Evolutionary conservation across 2,797 vertebrate genomes (phyloP).

Genomic region (Takifugu rubripes): DNA sequence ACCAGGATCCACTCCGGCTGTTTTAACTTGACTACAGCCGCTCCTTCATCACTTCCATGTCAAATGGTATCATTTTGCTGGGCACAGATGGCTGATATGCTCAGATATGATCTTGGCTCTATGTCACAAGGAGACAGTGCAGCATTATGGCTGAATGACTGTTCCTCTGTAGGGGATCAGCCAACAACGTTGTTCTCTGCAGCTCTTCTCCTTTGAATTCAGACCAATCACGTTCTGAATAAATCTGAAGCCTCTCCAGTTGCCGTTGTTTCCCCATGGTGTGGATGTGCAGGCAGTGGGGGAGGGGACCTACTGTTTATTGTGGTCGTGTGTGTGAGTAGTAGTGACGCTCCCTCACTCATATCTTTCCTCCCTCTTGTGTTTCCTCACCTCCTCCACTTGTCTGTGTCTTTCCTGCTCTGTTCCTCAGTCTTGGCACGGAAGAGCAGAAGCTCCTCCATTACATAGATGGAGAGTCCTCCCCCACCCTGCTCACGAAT

Average conservation of each 20-base stretch:
- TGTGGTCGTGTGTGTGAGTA: slow-evolving; percentile 40
- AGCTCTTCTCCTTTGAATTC: slow-evolving; percentile 30
- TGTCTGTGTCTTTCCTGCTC: slow-evolving; percentile 45
- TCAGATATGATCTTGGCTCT: slow-evolving; percentile 5
- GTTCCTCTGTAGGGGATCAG: neutral
- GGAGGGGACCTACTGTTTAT: slow-evolving; percentile 61
- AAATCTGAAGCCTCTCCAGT: slow-evolving; percentile 32
- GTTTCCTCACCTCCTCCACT: slow-evolving; percentile 43
- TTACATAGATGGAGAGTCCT: slow-evolving; percentile 49
- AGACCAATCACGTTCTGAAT: slow-evolving; percentile 24
- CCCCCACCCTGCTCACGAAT: slow-evolving; percentile 28
- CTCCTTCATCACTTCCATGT: slow-evolving; percentile 5
- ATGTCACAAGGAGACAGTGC: slow-evolving; percentile 18
- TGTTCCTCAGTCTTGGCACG: slow-evolving; percentile 55
- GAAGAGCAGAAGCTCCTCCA: slow-evolving; percentile 58
- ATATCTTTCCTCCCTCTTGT: slow-evolving; percentile 10
- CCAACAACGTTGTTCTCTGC: neutral
- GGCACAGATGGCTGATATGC: slow-evolving; percentile 10
- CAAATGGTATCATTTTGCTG: slow-evolving; percentile 6
- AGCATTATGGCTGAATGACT: slow-evolving; percentile 14
- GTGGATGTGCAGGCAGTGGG: slow-evolving; percentile 57
- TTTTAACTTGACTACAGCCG: slow-evolving; percentile 14
- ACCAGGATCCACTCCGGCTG: neutral
- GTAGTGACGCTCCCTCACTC: slow-evolving; percentile 53
- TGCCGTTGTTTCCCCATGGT: slow-evolving; percentile 46